Percentiles rank a stretch among this genome's conserved stretches.
Conservation (phyloP, 1,140 invertebrate genomes). For the Philopotamus ludificatus region DNA sequence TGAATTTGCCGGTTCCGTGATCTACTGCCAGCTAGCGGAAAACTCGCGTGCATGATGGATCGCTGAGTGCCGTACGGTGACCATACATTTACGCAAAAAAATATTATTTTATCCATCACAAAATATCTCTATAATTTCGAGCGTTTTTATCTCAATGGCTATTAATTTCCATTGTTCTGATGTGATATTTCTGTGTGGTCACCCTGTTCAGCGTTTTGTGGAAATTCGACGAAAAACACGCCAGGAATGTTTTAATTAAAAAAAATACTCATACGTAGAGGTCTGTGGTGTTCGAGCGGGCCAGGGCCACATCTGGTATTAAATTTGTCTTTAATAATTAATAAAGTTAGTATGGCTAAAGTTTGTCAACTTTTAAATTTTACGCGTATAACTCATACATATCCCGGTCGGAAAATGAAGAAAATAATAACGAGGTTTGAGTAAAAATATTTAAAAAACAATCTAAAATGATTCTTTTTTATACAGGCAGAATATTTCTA, state of each 20-base stretch:
- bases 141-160: neutral
- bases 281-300: neutral
- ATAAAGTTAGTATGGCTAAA: too few relatives aligned
- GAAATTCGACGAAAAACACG: slow-evolving; percentile 19
- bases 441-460: too few relatives aligned
- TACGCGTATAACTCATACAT: too few relatives aligned
- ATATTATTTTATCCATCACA: neutral
- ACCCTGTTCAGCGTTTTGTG: slow-evolving; percentile 6
- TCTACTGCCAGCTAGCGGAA: slow-evolving; percentile 22
- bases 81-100: neutral
- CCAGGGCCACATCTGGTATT: slow-evolving; percentile 2
- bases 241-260: slow-evolving; percentile 29
- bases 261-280: slow-evolving; percentile 25
- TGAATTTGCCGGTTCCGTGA: slow-evolving; percentile 17
- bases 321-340: neutral
- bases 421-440: too few relatives aligned
- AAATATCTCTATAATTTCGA: neutral
- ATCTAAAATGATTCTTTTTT: too few relatives aligned
- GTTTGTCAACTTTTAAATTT: too few relatives aligned
- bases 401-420: too few relatives aligned
- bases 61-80: neutral
- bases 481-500: too few relatives aligned
- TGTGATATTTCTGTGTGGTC: neutral
- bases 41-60: slow-evolving; percentile 29
- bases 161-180: too few relatives aligned